Percentiles rank a stretch among this genome's conserved stretches.
phyloP scores from a whole-genome alignment of 2,113 vertebrate genomes.

The Bubo bubo region DNA sequence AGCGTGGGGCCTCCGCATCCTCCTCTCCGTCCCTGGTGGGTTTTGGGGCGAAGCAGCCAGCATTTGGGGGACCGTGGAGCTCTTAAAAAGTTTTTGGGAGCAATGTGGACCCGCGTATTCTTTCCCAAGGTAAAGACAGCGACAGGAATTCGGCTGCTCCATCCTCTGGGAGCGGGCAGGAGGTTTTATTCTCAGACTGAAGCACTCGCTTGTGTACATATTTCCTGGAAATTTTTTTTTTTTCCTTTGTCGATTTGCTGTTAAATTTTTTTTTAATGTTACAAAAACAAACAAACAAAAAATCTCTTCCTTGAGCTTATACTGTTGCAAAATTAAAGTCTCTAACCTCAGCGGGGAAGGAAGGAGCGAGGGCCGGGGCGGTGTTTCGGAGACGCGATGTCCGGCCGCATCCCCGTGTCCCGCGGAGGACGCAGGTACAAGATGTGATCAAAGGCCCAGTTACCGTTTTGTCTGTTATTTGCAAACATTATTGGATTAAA shows the following conservation, averaged over 20 bases:
- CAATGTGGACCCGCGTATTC: background rate
- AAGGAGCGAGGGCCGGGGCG: accelerated
- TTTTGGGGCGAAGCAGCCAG: background rate
- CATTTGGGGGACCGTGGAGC: background rate
- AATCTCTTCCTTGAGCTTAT: background rate
- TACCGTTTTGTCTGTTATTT: background rate
- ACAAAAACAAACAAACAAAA: background rate
- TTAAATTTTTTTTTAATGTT: background rate
- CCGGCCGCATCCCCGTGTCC: background rate
- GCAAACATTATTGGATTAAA: background rate
- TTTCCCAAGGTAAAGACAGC: background rate
- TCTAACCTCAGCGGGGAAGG: background rate
- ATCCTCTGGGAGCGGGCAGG: background rate
- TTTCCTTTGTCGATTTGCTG: background rate
- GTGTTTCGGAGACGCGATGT: background rate
- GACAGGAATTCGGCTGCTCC: background rate
- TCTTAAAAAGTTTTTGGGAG: background rate
- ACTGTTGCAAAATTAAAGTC: background rate
- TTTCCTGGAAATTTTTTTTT: background rate
- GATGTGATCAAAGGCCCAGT: background rate
- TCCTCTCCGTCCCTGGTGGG: background rate
- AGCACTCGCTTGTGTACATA: background rate
- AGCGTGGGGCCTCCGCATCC: background rate
- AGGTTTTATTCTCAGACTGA: background rate
- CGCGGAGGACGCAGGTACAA: background rate